Base-by-base conservation (phyloP, 2,113 vertebrate genomes). In the Proterorhinus semilunaris region DNA sequence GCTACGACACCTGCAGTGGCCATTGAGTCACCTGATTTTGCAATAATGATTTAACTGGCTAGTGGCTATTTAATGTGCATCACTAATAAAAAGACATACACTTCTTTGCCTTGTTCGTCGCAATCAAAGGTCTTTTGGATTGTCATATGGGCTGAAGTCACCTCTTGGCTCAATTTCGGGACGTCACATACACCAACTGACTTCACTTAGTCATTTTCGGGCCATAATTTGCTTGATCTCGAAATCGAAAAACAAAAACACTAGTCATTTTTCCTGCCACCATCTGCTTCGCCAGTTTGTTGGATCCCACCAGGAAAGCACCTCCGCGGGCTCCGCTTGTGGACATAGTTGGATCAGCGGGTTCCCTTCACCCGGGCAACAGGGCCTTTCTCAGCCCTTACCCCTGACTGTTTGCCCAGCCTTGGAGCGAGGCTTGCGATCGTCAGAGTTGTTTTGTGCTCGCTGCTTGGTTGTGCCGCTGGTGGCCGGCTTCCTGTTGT, bases 341-440 rank as follows among this genome's bases (percentile, higher is more conserved):
- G 90, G 93, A 93, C 93, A 94, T 96, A 93, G 93, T 93, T 95
- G 83, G 51, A 71, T 90, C 91, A 87, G 85, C 78, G 90, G 85
- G 83, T 89, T 87, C 91, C 89, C 89, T 88, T 94, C 94, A 93
- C 96, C 95, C 83, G 90, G 94, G 95, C 93, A 98, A 96, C 96
- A 88, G 66, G 88, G 87, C 88, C 93, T 76, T 82, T 95, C 85
- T 95, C 93, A 80, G 81, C 75, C 80, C 73, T 79, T 82, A 84
- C 94, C 94, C 94, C 94, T 95, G 90, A 88, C 94, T 94, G 94
- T 95, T 95, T 93, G 91, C 91, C 92, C 91, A 91, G 88, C 92
- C 69, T 74, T 77, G 71, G 74, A 79, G 79, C 70, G 69, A 85
- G 72, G 72, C 83, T 85, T 75, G 75, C 77, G 86, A 80, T 77